Evolutionary conservation across 2,888 invertebrate species (phyloP).

Genomic region (Orchestes rusci): DNA sequence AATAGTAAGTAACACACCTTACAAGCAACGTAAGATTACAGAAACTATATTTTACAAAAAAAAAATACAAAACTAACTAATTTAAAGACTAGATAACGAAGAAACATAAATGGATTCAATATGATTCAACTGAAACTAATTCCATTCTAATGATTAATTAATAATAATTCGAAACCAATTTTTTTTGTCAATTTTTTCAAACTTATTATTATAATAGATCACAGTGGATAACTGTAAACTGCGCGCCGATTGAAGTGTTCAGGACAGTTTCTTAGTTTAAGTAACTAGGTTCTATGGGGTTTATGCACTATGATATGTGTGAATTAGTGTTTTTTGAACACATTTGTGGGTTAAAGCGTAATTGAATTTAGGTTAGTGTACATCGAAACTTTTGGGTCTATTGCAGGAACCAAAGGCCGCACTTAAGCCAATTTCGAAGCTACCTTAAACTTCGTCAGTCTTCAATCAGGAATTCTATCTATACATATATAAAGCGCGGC

Average conservation of each 20-base stretch:
- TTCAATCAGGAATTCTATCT: too few relatives aligned
- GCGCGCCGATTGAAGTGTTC: conserved; percentile 6
- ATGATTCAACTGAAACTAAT: conserved; percentile 1
- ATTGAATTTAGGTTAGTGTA: too few relatives aligned
- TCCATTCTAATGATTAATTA: neutral
- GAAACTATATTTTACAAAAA: conserved; percentile 15
- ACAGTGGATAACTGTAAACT: conserved; percentile 19
- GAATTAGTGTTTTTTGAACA: conserved; percentile 8
- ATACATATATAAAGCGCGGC: too few relatives aligned
- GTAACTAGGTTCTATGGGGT: conserved; percentile 10
- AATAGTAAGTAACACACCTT: conserved; percentile 22
- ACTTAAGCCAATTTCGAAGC: too few relatives aligned
- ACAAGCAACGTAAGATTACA: conserved; percentile 14
- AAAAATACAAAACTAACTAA: conserved; percentile 32
- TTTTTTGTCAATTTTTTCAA: conserved; percentile 2
- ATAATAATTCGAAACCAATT: conserved; percentile 1
- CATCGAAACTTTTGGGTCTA: too few relatives aligned
- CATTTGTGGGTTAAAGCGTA: conserved; percentile 12
- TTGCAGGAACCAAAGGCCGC: too few relatives aligned
- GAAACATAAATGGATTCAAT: conserved; percentile 3
- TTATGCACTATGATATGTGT: conserved; percentile 8
- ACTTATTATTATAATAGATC: conserved; percentile 9
- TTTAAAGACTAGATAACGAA: conserved; percentile 41
- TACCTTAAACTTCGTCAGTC: too few relatives aligned
- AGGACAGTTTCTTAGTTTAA: conserved; percentile 15